Percentiles rank a stretch among this genome's conserved stretches.
Conservation (phyloP, 2,888 invertebrate species). For the Pimpla rufipes region DNA sequence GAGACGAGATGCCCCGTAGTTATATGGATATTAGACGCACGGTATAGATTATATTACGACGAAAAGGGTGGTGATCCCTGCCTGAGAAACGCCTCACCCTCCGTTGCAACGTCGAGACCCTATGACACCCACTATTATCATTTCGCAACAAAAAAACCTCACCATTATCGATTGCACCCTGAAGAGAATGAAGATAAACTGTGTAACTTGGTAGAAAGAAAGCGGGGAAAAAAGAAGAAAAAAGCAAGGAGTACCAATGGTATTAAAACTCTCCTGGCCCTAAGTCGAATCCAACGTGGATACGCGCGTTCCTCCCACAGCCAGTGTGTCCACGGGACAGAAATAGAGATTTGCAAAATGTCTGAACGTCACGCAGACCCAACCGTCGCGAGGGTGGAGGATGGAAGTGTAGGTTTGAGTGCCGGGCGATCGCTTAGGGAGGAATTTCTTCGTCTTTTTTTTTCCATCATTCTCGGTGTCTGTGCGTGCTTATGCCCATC, state of each 20-base stretch:
- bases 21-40: conserved; percentile 40
- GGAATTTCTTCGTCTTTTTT: conserved; percentile 23
- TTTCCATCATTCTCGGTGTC: conserved; percentile 1
- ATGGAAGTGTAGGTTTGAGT: conserved; percentile 41
- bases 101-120: conserved; percentile 23
- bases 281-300: too few relatives aligned
- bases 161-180: not conserved
- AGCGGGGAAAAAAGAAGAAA: too few relatives aligned
- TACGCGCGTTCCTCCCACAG: not conserved
- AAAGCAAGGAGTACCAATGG: too few relatives aligned
- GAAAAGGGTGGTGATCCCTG: conserved; percentile 8
- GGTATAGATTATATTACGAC: conserved; percentile 42
- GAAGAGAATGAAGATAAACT: not conserved
- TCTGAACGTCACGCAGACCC: conserved; percentile 35
- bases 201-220: too few relatives aligned
- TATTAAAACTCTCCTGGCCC: too few relatives aligned
- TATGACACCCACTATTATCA: not conserved
- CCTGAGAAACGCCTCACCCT: conserved; percentile 1
- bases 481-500: conserved; percentile 39
- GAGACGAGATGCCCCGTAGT: conserved; percentile 45
- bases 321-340: not conserved
- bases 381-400: conserved; percentile 16
- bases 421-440: conserved; percentile 32
- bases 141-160: not conserved
- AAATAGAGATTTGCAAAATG: conserved; percentile 53